Evolutionary conservation across 2,113 vertebrate species (phyloP).

Genomic region (Hemichromis elongatus): DNA sequence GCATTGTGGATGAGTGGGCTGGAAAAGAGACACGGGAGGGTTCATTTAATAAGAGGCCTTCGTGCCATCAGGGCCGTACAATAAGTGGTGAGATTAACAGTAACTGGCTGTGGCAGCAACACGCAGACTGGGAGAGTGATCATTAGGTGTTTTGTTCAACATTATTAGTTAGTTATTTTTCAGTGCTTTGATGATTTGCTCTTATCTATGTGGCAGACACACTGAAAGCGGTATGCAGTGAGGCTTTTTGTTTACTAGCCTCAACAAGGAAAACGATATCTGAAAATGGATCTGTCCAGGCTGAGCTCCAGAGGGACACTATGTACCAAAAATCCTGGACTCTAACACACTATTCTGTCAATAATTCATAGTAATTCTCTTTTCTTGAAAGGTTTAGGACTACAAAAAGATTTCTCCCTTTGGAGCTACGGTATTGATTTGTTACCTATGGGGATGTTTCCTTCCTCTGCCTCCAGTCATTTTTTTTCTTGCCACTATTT

Average conservation of each 20-base stretch:
- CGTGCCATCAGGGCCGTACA: constrained; percentile 5
- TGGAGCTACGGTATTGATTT: background rate
- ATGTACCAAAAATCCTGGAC: background rate
- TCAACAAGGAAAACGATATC: background rate
- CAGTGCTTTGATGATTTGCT: background rate
- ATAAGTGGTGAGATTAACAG: constrained; percentile 10
- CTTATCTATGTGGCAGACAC: background rate
- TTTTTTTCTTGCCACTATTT: background rate
- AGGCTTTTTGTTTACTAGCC: background rate
- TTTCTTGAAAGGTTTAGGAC: background rate
- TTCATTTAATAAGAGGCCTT: constrained; percentile 32
- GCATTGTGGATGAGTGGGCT: constrained; percentile 3
- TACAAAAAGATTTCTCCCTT: background rate
- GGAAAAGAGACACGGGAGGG: constrained; percentile 7
- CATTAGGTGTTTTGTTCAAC: background rate
- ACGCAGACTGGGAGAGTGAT: background rate
- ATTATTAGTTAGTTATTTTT: background rate
- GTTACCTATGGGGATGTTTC: background rate
- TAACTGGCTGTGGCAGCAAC: constrained; percentile 1
- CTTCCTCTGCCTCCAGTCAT: background rate
- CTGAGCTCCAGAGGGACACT: background rate
- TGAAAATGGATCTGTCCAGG: background rate
- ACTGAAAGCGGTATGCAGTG: background rate
- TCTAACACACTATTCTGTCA: background rate
- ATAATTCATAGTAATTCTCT: background rate